A percentile compares a stretch with the other conserved stretches of the same genome.
These are phyloP conservation scores for Ellobium chinense DNA, from an alignment of 2,888 invertebrate species.

Conservation along the genomic window DNA sequence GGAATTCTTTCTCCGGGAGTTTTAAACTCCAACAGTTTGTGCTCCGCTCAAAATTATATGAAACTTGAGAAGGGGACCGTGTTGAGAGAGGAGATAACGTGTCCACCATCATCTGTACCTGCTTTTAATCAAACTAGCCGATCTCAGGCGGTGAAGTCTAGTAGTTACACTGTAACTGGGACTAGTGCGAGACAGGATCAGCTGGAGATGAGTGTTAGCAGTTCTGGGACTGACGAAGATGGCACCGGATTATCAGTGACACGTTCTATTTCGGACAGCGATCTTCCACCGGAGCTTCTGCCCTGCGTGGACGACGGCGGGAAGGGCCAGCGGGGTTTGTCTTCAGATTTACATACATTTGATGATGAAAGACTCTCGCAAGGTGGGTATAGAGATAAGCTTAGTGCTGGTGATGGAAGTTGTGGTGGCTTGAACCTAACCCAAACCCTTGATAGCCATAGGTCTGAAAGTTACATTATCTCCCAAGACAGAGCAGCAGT, in stretches of 20 bases:
- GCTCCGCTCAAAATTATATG: not conserved
- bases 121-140: not conserved
- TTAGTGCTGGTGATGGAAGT: conserved; percentile 21
- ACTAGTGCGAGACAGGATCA: not conserved
- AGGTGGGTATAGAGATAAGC: not conserved
- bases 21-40: not conserved
- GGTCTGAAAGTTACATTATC: conserved; percentile 1
- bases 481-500: not conserved
- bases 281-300: conserved; percentile 21
- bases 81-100: not conserved
- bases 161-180: conserved; percentile 10
- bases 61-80: conserved; percentile 4
- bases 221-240: conserved; percentile 27
- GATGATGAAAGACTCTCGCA: not conserved
- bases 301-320: not conserved
- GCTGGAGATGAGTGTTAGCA: conserved; percentile 1
- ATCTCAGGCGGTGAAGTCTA: not conserved
- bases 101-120: not conserved
- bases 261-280: conserved; percentile 29
- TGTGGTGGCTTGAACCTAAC: conserved; percentile 25
- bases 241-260: conserved; percentile 19
- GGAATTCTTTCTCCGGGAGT: not conserved
- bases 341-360: not conserved
- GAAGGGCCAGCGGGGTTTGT: not conserved
- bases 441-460: conserved; percentile 18